A percentile compares a stretch with the other conserved stretches of the same genome.
Conservation (phyloP, 2,888 invertebrate species). For the Drosophila nr. perissopoda region DNA sequence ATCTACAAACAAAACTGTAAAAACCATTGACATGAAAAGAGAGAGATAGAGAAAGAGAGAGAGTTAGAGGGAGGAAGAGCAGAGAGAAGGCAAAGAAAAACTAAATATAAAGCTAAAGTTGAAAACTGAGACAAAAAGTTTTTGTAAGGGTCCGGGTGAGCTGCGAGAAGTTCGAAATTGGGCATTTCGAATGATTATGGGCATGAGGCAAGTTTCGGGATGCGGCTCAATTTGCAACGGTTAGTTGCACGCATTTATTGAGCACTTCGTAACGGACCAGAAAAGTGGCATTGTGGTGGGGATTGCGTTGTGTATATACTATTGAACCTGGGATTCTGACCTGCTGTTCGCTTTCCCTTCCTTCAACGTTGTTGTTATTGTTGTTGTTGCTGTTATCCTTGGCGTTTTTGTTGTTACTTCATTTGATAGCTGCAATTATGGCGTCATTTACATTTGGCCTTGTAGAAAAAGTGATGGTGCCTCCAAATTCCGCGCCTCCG, state of each 20-base stretch:
- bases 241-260: conserved; percentile 73
- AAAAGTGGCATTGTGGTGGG: background rate
- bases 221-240: conserved; percentile 74
- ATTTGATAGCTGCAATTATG: conserved; percentile 80
- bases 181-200: conserved; percentile 22
- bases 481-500: background rate
- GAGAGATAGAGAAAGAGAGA: background rate
- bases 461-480: conserved; percentile 48
- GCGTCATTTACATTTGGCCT: conserved; percentile 79
- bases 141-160: background rate
- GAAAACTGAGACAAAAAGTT: conserved; percentile 18
- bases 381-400: conserved; percentile 30
- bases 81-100: background rate
- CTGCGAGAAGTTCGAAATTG: background rate
- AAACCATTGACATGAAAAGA: background rate
- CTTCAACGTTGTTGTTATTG: conserved; percentile 5
- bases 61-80: background rate
- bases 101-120: conserved; percentile 10
- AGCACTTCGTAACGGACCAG: conserved; percentile 1
- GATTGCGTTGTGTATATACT: background rate
- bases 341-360: conserved; percentile 29
- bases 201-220: conserved; percentile 36
- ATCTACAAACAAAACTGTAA: conserved; percentile 25
- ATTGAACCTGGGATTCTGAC: conserved; percentile 37
- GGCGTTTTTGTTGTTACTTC: conserved; percentile 40